A percentile compares a stretch with the other conserved stretches of the same genome.
Conservation (phyloP, 2,113 vertebrate genomes). For the Climacteris rufus region DNA sequence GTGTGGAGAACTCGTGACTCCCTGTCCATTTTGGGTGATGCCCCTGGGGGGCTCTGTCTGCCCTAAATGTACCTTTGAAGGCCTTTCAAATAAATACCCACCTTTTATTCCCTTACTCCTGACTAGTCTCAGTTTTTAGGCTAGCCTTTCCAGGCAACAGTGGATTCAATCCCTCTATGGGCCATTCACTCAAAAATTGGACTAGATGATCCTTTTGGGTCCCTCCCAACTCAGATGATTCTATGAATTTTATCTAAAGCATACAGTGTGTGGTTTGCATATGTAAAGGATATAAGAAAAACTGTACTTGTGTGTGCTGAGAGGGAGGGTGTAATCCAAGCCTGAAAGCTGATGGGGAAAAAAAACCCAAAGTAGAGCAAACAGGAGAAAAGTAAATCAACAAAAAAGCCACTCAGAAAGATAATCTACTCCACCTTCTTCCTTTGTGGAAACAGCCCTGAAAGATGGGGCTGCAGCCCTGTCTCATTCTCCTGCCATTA, state of each 20-base stretch:
- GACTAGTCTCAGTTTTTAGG: too few species aligned
- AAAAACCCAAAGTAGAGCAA: neutral
- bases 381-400: neutral
- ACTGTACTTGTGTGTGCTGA: neutral
- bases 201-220: neutral
- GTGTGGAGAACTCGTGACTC: too few species aligned
- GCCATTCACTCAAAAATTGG: neutral
- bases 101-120: too few species aligned
- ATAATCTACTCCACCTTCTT: neutral
- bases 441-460: neutral
- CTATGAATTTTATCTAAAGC: neutral
- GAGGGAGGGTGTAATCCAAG: neutral
- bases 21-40: too few species aligned
- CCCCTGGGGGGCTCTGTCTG: too few species aligned
- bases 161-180: neutral
- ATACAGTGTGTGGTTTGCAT: neutral
- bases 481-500: neutral
- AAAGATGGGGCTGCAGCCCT: neutral
- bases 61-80: too few species aligned
- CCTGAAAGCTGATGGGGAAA: neutral
- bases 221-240: neutral
- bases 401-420: neutral
- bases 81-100: too few species aligned
- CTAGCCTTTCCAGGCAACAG: too few species aligned
- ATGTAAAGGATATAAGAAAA: neutral